Evolutionary conservation across 2,888 invertebrate species (phyloP).

Genomic region (Panorpa germanica): DNA sequence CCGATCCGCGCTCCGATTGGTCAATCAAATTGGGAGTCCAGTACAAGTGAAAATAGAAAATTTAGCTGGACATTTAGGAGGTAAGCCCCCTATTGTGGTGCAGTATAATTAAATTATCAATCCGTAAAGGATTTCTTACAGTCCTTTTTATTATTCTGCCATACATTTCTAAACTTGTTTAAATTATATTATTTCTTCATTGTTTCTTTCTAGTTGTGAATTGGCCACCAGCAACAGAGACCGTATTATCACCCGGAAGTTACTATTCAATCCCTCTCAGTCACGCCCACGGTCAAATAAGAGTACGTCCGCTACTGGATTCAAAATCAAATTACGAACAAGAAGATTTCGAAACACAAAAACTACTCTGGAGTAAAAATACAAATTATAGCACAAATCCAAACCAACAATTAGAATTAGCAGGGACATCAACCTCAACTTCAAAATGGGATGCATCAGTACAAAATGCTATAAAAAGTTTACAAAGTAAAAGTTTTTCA

Average conservation of each 20-base stretch:
- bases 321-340: too few relatives aligned
- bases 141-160: too few relatives aligned
- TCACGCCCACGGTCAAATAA: slow-evolving; percentile 54
- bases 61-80: slow-evolving; percentile 11
- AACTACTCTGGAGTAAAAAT: too few relatives aligned
- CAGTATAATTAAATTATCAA: not conserved
- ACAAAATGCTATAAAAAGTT: too few relatives aligned
- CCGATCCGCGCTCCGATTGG: slow-evolving; percentile 69
- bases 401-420: too few relatives aligned
- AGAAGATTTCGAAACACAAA: too few relatives aligned
- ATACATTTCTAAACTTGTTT: not conserved
- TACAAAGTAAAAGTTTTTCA: too few relatives aligned
- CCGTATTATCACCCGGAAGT: slow-evolving; percentile 31
- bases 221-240: slow-evolving; percentile 20
- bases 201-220: slow-evolving; percentile 12
- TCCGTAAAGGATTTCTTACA: too few relatives aligned
- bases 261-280: slow-evolving; percentile 58
- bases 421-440: too few relatives aligned
- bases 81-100: too few relatives aligned
- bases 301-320: slow-evolving; percentile 53
- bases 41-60: slow-evolving; percentile 51
- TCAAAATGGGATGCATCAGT: too few relatives aligned
- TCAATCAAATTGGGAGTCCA: slow-evolving; percentile 54
- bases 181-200: slow-evolving; percentile 3
- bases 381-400: too few relatives aligned